Evolutionary conservation across 2,113 vertebrate species (phyloP).

Genomic region (Macrotus californicus): DNA sequence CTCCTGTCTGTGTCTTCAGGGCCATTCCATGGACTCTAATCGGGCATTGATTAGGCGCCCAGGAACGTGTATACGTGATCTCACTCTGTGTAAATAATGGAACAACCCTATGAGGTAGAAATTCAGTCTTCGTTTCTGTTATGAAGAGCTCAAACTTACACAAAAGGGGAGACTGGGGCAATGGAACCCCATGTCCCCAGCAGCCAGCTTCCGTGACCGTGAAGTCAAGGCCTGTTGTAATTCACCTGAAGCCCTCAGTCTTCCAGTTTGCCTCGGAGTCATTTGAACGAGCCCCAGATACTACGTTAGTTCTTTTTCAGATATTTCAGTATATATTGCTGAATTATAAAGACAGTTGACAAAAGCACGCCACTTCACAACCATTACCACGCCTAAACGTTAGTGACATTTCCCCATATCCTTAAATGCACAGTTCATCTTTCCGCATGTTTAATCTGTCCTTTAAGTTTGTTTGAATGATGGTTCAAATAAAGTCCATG

Average conservation of each 20-base stretch:
- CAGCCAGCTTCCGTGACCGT: not conserved
- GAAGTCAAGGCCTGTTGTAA: not conserved
- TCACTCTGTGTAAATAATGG: not conserved
- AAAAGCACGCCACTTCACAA: not conserved
- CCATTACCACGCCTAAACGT: not conserved
- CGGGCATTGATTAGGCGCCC: not conserved
- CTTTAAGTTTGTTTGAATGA: constrained; percentile 5
- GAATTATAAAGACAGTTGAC: not conserved
- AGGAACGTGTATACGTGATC: not conserved
- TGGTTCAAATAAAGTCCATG: not conserved
- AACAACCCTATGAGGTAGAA: not conserved
- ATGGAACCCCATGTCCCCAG: no score
- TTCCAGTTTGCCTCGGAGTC: not conserved
- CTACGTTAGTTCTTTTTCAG: not conserved
- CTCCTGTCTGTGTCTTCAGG: not conserved
- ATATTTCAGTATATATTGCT: not conserved
- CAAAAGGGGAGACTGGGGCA: not conserved
- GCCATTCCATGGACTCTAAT: not conserved
- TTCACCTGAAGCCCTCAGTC: not conserved
- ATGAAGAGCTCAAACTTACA: not conserved
- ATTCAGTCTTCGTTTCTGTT: not conserved
- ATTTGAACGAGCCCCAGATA: not conserved
- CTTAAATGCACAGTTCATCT: not conserved
- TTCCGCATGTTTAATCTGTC: not conserved
- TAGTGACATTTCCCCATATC: not conserved